Conservation (phyloP, 2,113 vertebrate species). For the Salvator merianae region DNA sequence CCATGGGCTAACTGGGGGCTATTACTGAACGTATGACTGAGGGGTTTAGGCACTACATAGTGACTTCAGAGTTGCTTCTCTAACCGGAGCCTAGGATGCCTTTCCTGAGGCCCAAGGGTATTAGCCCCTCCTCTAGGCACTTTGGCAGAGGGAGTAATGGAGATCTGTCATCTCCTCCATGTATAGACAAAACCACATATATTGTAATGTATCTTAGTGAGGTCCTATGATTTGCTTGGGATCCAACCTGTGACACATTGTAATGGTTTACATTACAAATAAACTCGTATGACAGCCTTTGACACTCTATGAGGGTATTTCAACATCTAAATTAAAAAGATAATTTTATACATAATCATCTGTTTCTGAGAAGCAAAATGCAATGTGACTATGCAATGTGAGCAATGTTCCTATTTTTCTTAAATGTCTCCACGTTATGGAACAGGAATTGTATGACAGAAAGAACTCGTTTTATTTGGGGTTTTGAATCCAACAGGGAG, state of each 20-base stretch:
- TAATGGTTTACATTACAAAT: not conserved
- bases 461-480: conserved; percentile 10
- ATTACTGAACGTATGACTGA: no score
- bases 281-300: not conserved
- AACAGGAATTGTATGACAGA: conserved; percentile 21
- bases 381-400: not conserved
- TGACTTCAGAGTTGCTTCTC: no score
- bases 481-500: conserved; percentile 22
- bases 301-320: not conserved
- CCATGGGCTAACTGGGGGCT: no score
- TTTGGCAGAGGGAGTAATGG: no score
- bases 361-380: conserved; percentile 18
- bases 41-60: no score
- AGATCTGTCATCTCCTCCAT: no score
- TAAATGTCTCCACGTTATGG: conserved; percentile 6
- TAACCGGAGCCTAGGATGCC: no score
- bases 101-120: no score
- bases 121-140: no score
- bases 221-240: not conserved
- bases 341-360: not conserved
- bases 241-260: not conserved
- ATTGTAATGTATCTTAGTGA: not conserved
- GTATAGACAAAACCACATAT: not conserved
- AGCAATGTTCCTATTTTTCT: conserved; percentile 11
- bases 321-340: not conserved